Evolutionary conservation across 2,888 invertebrate species (phyloP), one percentile per base, ranked within the genome.

Genomic region (Cacoxenus indagator): DNA sequence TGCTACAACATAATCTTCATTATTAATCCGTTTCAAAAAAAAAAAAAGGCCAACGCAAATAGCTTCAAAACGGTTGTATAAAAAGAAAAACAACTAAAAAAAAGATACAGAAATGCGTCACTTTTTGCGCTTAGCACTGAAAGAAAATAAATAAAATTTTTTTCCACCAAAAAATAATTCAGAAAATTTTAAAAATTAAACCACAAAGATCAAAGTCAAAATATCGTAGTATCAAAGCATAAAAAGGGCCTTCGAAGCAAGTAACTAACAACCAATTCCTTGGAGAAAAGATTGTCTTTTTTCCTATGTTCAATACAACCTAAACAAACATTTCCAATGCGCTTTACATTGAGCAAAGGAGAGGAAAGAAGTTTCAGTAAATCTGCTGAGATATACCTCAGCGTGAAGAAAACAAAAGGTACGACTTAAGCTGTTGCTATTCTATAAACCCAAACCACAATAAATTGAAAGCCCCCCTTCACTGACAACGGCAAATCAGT

Each of bases 21-120:
- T 11, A 31, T 0, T 22, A 17, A 17, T 37, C 19, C 37, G 2
- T 22, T 31, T 61, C 9, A 19, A 14, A n/a, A 31, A 31, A 57
- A 59, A 31, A 61, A 9, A 22, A 43, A 43, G 17, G 29, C 45
- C 24, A 62, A 62, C 45, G 43, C 24, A 62, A 62, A 81, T 81
- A 81, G 81, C 78, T 83, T n/a, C n/a, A n/a, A n/a, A n/a, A n/a
- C n/a, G n/a, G n/a, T n/a, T n/a, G n/a, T n/a, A n/a, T n/a, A n/a
- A n/a, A n/a, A n/a, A n/a, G n/a, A n/a, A n/a, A 83, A 83, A 83
- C 84, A 72, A 77, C 81, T 77, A 65, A 70, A 73, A 73, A 81
- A 83, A 85, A 86, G 81, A 85, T 82, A 82, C 85, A 75, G 73
- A 78, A 82, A 78, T 74, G 84, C 84, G 79, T 68, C 73, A 82